Percentiles rank a stretch among this genome's conserved stretches.
phyloP scores from a whole-genome alignment of 2,888 invertebrate species.

The Pristionchus fissidentatus region DNA sequence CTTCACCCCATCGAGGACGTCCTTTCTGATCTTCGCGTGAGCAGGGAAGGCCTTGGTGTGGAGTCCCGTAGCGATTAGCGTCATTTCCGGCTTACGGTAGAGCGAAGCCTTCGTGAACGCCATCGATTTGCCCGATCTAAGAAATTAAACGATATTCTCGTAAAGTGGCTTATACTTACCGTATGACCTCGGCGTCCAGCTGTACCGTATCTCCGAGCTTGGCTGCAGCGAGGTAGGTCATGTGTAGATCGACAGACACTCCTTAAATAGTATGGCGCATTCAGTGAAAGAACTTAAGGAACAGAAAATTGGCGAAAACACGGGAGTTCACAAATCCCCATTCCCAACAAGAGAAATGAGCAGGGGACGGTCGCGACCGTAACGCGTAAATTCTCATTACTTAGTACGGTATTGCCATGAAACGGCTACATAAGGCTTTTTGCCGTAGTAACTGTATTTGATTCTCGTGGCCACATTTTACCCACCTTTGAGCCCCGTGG shows the following conservation, averaged over 20 bases:
- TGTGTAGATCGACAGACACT: slow-evolving; percentile 87
- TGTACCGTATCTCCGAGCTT: slow-evolving; percentile 85
- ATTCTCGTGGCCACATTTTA: too few species aligned
- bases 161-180: background rate
- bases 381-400: too few species aligned
- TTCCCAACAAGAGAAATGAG: too few species aligned
- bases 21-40: slow-evolving; percentile 19
- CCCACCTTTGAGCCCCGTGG: too few species aligned
- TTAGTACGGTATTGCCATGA: too few species aligned
- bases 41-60: slow-evolving; percentile 82
- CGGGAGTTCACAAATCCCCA: too few species aligned
- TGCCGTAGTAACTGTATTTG: too few species aligned
- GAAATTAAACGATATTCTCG: background rate
- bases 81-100: slow-evolving; percentile 84
- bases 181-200: slow-evolving; percentile 84
- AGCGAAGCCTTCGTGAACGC: slow-evolving; percentile 82
- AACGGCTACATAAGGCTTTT: too few species aligned
- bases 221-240: slow-evolving; percentile 86
- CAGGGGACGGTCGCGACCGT: background rate
- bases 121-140: slow-evolving; percentile 82
- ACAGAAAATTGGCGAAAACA: too few species aligned
- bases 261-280: slow-evolving; percentile 79
- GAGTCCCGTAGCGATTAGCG: slow-evolving; percentile 85
- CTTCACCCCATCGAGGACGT: slow-evolving; percentile 25
- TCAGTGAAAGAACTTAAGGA: background rate